These are phyloP conservation scores for Amphiura filiformis DNA, from an alignment of 35 echinoderm and acorn worm species.

Conservation along the genomic window DNA sequence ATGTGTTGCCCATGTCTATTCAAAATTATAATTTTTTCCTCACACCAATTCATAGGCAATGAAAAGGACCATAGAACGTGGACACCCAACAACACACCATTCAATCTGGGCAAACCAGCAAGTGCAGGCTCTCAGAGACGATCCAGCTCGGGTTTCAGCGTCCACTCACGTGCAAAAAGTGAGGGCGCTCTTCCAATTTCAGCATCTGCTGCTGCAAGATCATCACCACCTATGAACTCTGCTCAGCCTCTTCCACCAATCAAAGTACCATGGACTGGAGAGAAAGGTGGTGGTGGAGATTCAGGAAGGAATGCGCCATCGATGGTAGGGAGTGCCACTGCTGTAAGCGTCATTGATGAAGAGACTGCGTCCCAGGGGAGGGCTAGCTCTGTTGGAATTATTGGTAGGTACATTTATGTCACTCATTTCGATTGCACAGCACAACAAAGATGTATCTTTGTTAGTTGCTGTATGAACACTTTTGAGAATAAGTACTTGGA, in stretches of 20 bases:
- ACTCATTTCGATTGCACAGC: background rate
- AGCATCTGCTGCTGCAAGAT: background rate
- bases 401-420: background rate
- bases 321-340: background rate
- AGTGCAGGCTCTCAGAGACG: slow-evolving; percentile 29
- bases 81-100: slow-evolving; percentile 5
- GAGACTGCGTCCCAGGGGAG: background rate
- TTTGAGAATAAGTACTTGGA: no score
- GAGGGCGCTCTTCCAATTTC: slow-evolving; percentile 47
- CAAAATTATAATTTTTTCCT: no score
- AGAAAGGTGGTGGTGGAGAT: slow-evolving; percentile 24
- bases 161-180: slow-evolving; percentile 42
- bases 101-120: background rate
- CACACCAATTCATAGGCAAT: no score
- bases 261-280: slow-evolving; percentile 77
- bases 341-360: background rate
- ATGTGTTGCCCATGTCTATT: no score
- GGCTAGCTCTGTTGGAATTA: background rate
- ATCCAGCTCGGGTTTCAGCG: background rate
- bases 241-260: slow-evolving; percentile 87
- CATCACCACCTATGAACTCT: background rate
- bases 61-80: no score
- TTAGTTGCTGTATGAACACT: no score
- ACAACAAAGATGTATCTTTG: no score
- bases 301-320: slow-evolving; percentile 7